phyloP scores from a whole-genome alignment of 2,888 invertebrate genomes.

The Stenoptilia bipunctidactyla region DNA sequence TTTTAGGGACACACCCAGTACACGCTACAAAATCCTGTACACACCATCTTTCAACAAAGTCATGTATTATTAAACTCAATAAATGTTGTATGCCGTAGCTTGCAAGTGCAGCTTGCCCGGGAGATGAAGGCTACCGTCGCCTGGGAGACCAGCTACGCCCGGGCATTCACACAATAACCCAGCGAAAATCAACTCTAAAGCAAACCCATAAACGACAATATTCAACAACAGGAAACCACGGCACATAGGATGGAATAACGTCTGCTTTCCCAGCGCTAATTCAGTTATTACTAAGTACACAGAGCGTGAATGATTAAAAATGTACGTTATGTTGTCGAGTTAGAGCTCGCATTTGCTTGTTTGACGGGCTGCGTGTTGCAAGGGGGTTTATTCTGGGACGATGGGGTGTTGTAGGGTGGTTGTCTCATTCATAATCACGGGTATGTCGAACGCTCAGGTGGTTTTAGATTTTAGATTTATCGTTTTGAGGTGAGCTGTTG shows the following conservation, averaged over 20 bases:
- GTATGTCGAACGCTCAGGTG: slow-evolving; percentile 64
- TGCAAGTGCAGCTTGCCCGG: slow-evolving; percentile 43
- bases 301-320: slow-evolving; percentile 13
- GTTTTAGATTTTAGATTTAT: slow-evolving; percentile 61
- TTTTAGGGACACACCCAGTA: background rate
- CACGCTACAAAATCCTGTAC: no score
- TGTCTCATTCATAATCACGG: slow-evolving; percentile 57
- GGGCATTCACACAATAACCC: slow-evolving; percentile 23
- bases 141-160: slow-evolving; percentile 58
- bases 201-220: slow-evolving; percentile 16
- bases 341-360: slow-evolving; percentile 21
- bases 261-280: slow-evolving; percentile 59
- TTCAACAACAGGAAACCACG: slow-evolving; percentile 26
- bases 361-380: slow-evolving; percentile 4
- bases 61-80: no score
- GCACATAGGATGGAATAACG: slow-evolving; percentile 54
- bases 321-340: slow-evolving; percentile 20
- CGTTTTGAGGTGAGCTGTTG: slow-evolving; percentile 40
- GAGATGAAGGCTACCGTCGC: slow-evolving; percentile 29
- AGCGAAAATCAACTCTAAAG: slow-evolving; percentile 21
- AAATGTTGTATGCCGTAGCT: no score
- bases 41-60: background rate
- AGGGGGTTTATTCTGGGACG: slow-evolving; percentile 16
- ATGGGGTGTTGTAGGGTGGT: slow-evolving; percentile 26
- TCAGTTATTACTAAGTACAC: slow-evolving; percentile 41